Evolutionary conservation across 2,113 vertebrate genomes (phyloP), one percentile per base, ranked within the genome.

Genomic region (Actenoides lindsayi): DNA sequence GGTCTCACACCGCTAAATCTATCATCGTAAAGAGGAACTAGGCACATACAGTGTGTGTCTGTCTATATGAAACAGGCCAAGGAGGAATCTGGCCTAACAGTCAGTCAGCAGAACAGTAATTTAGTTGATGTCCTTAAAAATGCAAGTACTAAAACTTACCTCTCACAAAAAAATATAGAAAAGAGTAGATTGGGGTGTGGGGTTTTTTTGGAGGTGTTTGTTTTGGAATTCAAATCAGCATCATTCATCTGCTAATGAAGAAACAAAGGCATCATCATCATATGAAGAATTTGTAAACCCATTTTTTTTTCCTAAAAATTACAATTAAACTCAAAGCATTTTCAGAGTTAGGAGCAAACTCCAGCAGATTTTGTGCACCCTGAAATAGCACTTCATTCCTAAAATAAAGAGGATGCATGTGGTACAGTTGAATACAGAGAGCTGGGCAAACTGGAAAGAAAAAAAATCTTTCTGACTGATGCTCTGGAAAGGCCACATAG

Each of bases 401-500:
- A 77, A 95, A 88, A 86, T 60, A 71, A 63, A 59, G 67, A 86
- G 83, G 48, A 39, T 50, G 4, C 56, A 80, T 15, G 28, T 25
- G 74, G 31, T 60, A 62, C 19, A 75, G 59, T 41, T 80, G 75
- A 65, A 77, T 23, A 56, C 89, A 62, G 46, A 96, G 69, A 96
- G 31, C 62, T 91, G 70, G 92, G 56, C 51, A 81, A 81, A 85
- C 73, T 80, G 63, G 57, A 60, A 85, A 94, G 53, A 95, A 96
- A 86, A 78, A 11, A 53, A n/a, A 46, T 87, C 76, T 65, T 95
- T 90, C 64, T 73, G 39, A 95, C 46, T 81, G 76, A 12, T 84
- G 71, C 68, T 88, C 94, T 71, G 62, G 88, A 96, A 96, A 97
- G 97, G 93, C 93, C 92, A 85, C 79, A 56, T 3, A 77, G n/a